Percentiles rank a stretch among this genome's conserved stretches.
phyloP scores from a whole-genome alignment of 2,888 invertebrate genomes.

The Tridacna crocea region DNA sequence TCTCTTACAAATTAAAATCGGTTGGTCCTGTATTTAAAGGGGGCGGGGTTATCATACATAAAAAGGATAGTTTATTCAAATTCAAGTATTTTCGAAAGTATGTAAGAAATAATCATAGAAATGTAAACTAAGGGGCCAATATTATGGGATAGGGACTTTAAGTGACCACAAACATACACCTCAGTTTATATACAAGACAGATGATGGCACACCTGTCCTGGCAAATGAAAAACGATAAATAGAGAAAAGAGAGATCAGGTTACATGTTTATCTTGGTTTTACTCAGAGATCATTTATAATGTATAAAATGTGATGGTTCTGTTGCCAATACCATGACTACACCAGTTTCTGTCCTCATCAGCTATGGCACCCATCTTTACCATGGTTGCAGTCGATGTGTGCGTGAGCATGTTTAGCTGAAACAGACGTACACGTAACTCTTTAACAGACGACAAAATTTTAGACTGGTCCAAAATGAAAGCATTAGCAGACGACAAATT shows the following conservation, averaged over 20 bases:
- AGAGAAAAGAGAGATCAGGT: not conserved
- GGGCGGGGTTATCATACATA: too few relatives aligned
- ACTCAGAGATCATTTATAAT: not conserved
- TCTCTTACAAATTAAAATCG: too few relatives aligned
- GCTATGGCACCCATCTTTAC: not conserved
- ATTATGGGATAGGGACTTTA: not conserved
- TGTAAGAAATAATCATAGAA: not conserved
- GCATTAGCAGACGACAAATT: too few relatives aligned
- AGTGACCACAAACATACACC: not conserved
- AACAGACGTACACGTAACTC: not conserved
- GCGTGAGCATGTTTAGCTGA: not conserved
- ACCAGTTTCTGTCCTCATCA: not conserved
- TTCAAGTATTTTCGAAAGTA: not conserved
- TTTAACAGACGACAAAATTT: too few relatives aligned
- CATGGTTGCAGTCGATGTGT: not conserved
- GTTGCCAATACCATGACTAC: constrained; percentile 5
- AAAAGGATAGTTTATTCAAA: too few relatives aligned
- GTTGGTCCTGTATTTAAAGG: too few relatives aligned
- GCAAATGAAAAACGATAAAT: not conserved
- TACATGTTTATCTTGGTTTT: not conserved
- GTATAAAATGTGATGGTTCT: not conserved
- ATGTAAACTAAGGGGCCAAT: not conserved
- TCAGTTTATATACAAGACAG: not conserved
- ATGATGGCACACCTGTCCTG: not conserved
- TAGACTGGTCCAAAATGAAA: too few relatives aligned